A percentile compares a stretch with the other conserved stretches of the same genome.
These are phyloP conservation scores for Limnephilus auricula DNA, from an alignment of 2,888 invertebrate species.

Conservation along the genomic window DNA sequence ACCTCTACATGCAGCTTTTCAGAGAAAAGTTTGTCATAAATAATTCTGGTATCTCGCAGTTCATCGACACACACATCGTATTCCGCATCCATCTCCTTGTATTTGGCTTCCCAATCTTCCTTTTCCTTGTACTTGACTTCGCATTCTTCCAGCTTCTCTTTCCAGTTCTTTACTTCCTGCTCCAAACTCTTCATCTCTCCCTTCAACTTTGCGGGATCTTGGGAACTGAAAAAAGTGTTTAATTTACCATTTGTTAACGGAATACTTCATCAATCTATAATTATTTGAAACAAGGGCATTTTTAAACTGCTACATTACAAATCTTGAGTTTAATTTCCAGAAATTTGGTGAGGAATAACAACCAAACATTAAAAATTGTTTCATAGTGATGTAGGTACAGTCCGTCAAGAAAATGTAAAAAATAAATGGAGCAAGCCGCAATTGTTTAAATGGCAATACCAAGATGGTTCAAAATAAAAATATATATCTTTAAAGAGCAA, in stretches of 20 bases:
- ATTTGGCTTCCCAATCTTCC: slow-evolving; percentile 68
- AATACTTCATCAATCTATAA: not conserved
- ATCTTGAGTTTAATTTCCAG: not conserved
- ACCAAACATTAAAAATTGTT: too few species aligned
- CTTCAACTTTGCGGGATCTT: slow-evolving; percentile 65
- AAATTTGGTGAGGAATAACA: not conserved
- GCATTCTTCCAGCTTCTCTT: slow-evolving; percentile 70
- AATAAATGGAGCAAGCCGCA: too few species aligned
- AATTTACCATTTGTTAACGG: not conserved
- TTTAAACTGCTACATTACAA: not conserved
- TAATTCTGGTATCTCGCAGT: slow-evolving; percentile 71
- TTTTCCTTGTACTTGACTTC: slow-evolving; percentile 72
- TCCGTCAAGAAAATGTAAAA: too few species aligned
- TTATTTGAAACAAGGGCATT: not conserved
- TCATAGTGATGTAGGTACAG: too few species aligned
- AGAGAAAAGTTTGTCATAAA: slow-evolving; percentile 70
- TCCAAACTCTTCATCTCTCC: slow-evolving; percentile 71
- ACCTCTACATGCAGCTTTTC: slow-evolving; percentile 72
- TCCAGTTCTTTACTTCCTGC: slow-evolving; percentile 70
- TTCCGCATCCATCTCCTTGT: slow-evolving; percentile 74
- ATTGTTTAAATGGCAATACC: too few species aligned
- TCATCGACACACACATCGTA: slow-evolving; percentile 73
- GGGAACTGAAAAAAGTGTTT: not conserved
- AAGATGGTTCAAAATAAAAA: too few species aligned
- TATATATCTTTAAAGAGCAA: too few species aligned